Evolutionary conservation across 2,888 invertebrate species (phyloP), one percentile per base, ranked within the genome.

Genomic region (Cremastinae sp.): DNA sequence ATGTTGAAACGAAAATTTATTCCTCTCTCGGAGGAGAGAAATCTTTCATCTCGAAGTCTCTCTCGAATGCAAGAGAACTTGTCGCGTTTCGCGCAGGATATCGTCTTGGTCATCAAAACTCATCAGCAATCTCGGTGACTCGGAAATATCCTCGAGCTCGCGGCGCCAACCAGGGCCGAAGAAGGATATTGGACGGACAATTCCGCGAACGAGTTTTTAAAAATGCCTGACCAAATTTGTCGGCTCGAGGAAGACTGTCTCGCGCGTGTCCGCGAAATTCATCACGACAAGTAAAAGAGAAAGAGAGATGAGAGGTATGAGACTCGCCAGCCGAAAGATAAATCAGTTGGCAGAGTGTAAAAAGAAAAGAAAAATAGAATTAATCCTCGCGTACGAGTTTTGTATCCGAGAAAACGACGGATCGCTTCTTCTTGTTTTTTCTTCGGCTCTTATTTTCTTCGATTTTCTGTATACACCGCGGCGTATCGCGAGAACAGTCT

Each of bases 181-280:
- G 43, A 68, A 68, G 75, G 70, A 59, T 12, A n/a, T 56, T 39
- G 59, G 28, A 41, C 22, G 16, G 45, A 37, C 51, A 49, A 55
- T 58, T 61, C 39, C 55, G 41, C 49, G 66, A 75, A 71, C 71
- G 49, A 66, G 65, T 65, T 43, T 62, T 56, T 9, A 56, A 66
- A 71, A 62, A 66, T 75, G 51, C 61, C 61, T 49, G 47, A 35
- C 55, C 71, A 71, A 55, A 71, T 75, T 65, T 18, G 61, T 28
- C 28, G n/a, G n/a, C n/a, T n/a, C n/a, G 59, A 28, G 39, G 41
- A 53, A 43, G 58, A 43, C 43, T 16, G 45, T 69, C 41, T 14
- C 49, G 64, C n/a, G 53, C 41, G 41, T 64, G 28, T 28, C 28
- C 28, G 28, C 64, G 9, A 65, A 51, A 70, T 65, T 65, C 56